Percentiles rank a stretch among this genome's conserved stretches.
Evolutionary conservation across 2,797 vertebrate species (phyloP).

Genomic region (Alouatta caraya): DNA sequence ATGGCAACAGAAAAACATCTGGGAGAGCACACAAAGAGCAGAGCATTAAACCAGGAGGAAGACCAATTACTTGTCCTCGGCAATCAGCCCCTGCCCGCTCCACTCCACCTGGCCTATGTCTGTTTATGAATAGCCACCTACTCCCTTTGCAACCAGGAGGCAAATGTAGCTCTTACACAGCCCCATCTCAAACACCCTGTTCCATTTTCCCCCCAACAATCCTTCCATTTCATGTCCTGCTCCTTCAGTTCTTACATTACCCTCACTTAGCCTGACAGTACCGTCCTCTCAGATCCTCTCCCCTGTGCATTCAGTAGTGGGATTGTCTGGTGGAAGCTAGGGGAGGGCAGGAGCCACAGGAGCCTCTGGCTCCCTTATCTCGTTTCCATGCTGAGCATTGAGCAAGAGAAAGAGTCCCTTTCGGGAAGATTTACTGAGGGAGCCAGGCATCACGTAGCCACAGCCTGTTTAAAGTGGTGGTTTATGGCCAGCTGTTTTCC

Average conservation of each 20-base stretch:
- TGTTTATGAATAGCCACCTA: background rate
- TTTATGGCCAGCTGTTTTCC: slow-evolving; percentile 22
- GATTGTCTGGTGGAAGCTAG: no score
- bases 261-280: background rate
- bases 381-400: background rate
- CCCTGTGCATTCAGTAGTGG: rapidly evolving
- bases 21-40: background rate
- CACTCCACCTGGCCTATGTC: slow-evolving; percentile 25
- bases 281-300: background rate
- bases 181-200: background rate
- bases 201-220: background rate
- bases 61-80: slow-evolving; percentile 49
- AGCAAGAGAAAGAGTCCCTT: background rate
- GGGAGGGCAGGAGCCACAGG: background rate
- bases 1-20: slow-evolving; percentile 68
- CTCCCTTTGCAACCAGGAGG: background rate
- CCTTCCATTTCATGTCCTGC: background rate
- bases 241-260: background rate
- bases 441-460: background rate
- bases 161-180: background rate
- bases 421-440: background rate
- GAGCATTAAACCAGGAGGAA: slow-evolving; percentile 38
- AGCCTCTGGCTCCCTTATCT: background rate
- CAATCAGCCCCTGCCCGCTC: background rate
- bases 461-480: background rate